phyloP scores from a whole-genome alignment of 1,140 invertebrate species.

The Sitobion miscanthi region DNA sequence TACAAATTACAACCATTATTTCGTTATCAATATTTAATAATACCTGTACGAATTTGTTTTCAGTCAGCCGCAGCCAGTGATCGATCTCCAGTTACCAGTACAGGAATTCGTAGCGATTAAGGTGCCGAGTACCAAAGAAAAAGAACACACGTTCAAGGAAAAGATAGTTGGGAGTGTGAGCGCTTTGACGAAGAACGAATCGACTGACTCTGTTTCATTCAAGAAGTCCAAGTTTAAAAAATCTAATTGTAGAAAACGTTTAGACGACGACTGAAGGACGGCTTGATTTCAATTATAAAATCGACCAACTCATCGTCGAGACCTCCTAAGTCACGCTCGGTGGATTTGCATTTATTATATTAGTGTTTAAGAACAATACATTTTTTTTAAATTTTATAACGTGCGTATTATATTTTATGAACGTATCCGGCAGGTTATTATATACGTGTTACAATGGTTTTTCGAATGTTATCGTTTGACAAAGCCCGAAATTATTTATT shows the following conservation, averaged over 20 bases:
- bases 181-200: conserved; percentile 59
- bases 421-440: background rate
- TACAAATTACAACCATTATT: background rate
- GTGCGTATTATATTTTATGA: background rate
- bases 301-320: background rate
- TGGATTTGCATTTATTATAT: background rate
- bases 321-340: background rate
- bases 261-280: conserved; percentile 66
- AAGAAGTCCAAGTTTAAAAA: conserved; percentile 71
- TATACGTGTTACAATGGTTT: background rate
- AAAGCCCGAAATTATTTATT: background rate
- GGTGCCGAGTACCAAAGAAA: conserved; percentile 61
- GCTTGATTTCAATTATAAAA: background rate
- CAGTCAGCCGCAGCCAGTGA: background rate
- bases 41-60: conserved; percentile 58
- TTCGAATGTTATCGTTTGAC: background rate
- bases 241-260: conserved; percentile 68
- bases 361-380: background rate
- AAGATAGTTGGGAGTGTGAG: conserved; percentile 65
- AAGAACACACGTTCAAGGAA: conserved; percentile 69
- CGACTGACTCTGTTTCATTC: conserved; percentile 64
- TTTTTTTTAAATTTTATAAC: too few relatives aligned
- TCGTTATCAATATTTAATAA: background rate
- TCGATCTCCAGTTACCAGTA: conserved; percentile 69
- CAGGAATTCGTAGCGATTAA: conserved; percentile 61